Base-by-base conservation (phyloP, 2,113 vertebrate genomes). In the Lota lota region DNA sequence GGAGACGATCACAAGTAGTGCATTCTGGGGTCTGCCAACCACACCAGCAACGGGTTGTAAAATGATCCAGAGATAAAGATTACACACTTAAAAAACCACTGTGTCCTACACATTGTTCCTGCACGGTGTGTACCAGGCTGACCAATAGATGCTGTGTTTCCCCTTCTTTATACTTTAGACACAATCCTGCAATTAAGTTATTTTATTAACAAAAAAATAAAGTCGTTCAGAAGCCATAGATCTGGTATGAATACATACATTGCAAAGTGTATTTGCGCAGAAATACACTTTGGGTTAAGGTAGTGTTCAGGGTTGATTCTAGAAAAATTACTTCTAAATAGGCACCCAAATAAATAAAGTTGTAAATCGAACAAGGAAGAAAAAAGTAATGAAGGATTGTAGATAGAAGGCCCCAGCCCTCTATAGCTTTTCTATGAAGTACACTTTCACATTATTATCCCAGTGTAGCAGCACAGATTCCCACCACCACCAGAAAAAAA, bases 331-430 rank as follows among this genome's bases (percentile, higher is more conserved):
- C 15, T 54, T 62, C 62, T 57, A 72, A 68, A 83, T 78, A 88
- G 87, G 85, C 89, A 89, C 85, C 79, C 69, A 84, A 88, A 87
- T 74, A 83, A 87, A 85, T 76, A 79, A 76, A 73, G 73, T 60
- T 63, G 58, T 69, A 40, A 81, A 81, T 84, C 53, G 65, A 75
- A 22, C 11, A 22, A 61, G 18, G 18, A 76, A 77, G 61, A 12
- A 64, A 75, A 77, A 33, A 70, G 69, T 60, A 18, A 19, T 64
- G 75, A 22, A 69, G 50, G 62, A 53, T 69, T 73, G 22, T 60
- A 60, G 40, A 12, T 71, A 63, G 73, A 83, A 86, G 72, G 56
- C 78, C 40, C 76, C 61, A 64, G 40, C 40, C 78, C 65, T 64
- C 66, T 67, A 72, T 67, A 72, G 62, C 40, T 72, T 70, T 21